phyloP scores from a whole-genome alignment of 2,113 vertebrate genomes.

The Porphyrio hochstetteri region DNA sequence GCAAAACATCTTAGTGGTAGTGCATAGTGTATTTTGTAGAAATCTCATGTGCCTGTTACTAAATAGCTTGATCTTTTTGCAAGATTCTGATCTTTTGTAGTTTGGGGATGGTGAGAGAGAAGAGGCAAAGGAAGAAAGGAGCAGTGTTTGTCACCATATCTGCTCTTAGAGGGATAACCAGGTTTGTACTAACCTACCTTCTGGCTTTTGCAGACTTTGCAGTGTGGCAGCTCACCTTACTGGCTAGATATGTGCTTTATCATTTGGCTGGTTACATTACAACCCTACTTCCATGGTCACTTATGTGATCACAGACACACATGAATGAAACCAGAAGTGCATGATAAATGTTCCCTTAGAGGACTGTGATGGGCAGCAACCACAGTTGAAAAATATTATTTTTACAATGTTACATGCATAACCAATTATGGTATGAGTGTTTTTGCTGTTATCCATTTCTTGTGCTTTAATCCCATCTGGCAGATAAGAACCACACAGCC shows the following conservation, averaged over 20 bases:
- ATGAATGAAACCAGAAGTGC: background rate
- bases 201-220: background rate
- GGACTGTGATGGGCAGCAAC: background rate
- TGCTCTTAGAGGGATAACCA: background rate
- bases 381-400: background rate
- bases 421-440: background rate
- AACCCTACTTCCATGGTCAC: background rate
- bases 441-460: background rate
- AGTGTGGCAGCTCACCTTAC: background rate
- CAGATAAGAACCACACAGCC: background rate
- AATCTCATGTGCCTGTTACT: background rate
- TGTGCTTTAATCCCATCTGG: accelerated
- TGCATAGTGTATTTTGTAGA: background rate
- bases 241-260: background rate
- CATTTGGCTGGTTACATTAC: background rate
- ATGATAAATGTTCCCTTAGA: background rate
- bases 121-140: background rate
- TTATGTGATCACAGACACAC: background rate
- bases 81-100: background rate
- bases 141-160: background rate
- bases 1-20: background rate
- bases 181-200: background rate
- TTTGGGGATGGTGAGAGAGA: background rate
- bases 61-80: background rate
- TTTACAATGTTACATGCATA: background rate